Evolutionary conservation across 2,797 vertebrate species (phyloP).

Genomic region (Octomys mimax): DNA sequence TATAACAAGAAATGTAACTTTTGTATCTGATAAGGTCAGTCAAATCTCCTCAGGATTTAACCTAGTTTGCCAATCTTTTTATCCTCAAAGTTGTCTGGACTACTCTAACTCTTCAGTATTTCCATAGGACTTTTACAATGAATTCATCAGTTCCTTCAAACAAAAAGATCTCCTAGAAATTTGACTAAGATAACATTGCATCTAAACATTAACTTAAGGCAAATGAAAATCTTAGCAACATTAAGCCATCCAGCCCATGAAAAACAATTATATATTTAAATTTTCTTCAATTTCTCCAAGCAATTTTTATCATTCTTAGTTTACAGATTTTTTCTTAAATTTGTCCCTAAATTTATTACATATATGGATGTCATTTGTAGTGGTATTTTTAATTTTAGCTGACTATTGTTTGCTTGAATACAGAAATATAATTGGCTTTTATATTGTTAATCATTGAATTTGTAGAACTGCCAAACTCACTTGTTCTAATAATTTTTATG

Average conservation of each 20-base stretch:
- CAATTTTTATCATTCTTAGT: background rate
- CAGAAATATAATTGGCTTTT: background rate
- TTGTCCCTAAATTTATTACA: background rate
- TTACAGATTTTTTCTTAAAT: slow-evolving; percentile 9
- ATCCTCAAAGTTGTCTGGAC: background rate
- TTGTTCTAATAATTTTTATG: slow-evolving; percentile 6
- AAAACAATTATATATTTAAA: background rate
- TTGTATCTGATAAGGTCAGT: too few species aligned
- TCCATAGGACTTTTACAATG: background rate
- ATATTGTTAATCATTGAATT: background rate
- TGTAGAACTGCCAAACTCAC: background rate
- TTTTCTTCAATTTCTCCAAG: background rate
- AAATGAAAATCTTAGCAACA: background rate
- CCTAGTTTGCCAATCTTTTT: background rate
- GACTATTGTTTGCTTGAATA: background rate
- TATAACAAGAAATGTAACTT: too few species aligned
- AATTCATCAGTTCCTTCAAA: background rate
- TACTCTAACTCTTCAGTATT: slow-evolving; percentile 10
- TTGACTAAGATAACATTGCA: background rate
- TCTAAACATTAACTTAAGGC: background rate
- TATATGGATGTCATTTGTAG: background rate
- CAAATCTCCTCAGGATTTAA: too few species aligned
- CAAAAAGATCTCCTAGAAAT: background rate
- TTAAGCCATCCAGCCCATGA: background rate
- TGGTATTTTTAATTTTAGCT: slow-evolving; percentile 46